Evolutionary conservation across 2,113 vertebrate species (phyloP).

Genomic region (Bubo bubo): DNA sequence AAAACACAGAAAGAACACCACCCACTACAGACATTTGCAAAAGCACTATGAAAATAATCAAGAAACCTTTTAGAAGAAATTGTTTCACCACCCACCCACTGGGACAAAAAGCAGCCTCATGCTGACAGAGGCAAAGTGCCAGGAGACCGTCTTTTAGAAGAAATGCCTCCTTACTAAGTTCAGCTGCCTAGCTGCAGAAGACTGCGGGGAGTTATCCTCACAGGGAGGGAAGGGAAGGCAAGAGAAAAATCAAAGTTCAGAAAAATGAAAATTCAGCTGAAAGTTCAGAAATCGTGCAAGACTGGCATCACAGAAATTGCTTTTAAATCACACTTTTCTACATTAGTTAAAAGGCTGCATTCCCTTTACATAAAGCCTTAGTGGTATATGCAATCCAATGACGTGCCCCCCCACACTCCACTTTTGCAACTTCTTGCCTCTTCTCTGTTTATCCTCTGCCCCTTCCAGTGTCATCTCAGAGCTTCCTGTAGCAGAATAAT

Average conservation of each 20-base stretch:
- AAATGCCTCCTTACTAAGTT: neutral
- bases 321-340: neutral
- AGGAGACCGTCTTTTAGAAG: neutral
- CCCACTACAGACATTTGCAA: neutral
- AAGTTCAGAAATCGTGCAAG: conserved; percentile 9
- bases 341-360: neutral
- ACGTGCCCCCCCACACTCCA: neutral
- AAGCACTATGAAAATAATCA: conserved; percentile 6
- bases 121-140: conserved; percentile 5
- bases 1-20: conserved; percentile 18
- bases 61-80: neutral
- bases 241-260: neutral
- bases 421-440: neutral
- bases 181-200: neutral
- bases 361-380: neutral
- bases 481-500: neutral
- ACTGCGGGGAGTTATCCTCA: neutral
- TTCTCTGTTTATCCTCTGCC: neutral
- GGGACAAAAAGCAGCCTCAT: neutral
- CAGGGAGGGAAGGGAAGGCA: neutral
- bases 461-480: neutral
- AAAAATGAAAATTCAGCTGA: neutral
- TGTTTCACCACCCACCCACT: neutral
- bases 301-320: neutral
- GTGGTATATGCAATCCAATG: neutral